Evolutionary conservation across 1,140 invertebrate species (phyloP).

Genomic region (Anastrepha ludens): DNA sequence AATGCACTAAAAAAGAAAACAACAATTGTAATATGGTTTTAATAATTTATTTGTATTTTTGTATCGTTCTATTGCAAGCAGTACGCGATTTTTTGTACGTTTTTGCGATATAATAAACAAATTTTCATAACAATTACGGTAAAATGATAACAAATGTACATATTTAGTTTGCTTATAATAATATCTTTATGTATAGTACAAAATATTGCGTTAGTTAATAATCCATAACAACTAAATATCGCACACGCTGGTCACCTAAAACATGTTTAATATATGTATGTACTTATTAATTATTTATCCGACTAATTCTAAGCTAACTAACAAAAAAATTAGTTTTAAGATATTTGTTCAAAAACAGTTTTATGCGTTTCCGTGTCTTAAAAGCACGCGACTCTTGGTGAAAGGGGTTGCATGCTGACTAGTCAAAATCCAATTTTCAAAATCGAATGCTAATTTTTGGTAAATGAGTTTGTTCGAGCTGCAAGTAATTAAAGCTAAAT

Average conservation of each 20-base stretch:
- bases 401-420: background rate
- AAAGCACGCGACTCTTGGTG: background rate
- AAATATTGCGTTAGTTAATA: conserved; percentile 33
- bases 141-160: conserved; percentile 50
- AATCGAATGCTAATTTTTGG: background rate
- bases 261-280: background rate
- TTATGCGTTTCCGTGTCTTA: background rate
- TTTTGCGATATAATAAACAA: conserved; percentile 32
- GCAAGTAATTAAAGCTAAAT: too few relatives aligned
- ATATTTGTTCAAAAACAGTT: background rate
- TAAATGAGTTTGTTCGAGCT: background rate
- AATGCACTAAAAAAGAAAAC: background rate
- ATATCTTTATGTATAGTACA: conserved; percentile 34
- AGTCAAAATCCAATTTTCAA: background rate
- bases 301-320: background rate
- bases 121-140: conserved; percentile 30
- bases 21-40: background rate
- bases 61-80: conserved; percentile 22
- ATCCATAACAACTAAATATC: conserved; percentile 21
- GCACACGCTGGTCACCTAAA: background rate
- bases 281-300: conserved; percentile 1
- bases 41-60: background rate
- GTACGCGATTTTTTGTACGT: conserved; percentile 30
- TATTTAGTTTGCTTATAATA: conserved; percentile 4
- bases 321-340: background rate